These are phyloP conservation scores for Ophonus ardosiacus DNA, from an alignment of 2,888 invertebrate genomes.

Conservation along the genomic window DNA sequence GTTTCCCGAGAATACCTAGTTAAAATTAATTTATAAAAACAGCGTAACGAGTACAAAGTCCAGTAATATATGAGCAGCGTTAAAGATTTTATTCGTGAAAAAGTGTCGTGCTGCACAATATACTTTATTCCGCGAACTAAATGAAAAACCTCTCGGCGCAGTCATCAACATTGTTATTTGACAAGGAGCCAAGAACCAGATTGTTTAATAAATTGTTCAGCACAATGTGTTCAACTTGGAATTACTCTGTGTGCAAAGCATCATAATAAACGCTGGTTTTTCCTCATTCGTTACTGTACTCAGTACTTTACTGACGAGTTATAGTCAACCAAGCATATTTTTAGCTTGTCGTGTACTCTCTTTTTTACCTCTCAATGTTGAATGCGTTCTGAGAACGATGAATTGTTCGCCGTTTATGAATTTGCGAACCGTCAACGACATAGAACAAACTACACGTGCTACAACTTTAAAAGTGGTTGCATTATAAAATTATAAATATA, in stretches of 20 bases:
- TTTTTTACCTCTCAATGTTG: slow-evolving; percentile 14
- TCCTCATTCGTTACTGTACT: slow-evolving; percentile 45
- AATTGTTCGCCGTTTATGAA: slow-evolving; percentile 44
- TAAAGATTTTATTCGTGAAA: slow-evolving; percentile 47
- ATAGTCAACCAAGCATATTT: slow-evolving; percentile 58
- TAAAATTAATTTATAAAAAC: slow-evolving; percentile 42
- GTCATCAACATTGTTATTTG: slow-evolving; percentile 52
- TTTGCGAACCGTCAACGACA: slow-evolving; percentile 52
- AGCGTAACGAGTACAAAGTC: slow-evolving; percentile 22
- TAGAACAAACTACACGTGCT: slow-evolving; percentile 42
- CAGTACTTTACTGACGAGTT: slow-evolving; percentile 48
- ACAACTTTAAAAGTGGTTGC: slow-evolving; percentile 22
- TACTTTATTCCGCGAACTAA: slow-evolving; percentile 41
- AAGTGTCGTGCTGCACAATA: slow-evolving; percentile 10
- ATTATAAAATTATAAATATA: slow-evolving; percentile 52
- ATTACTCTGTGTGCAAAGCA: slow-evolving; percentile 52
- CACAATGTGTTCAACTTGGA: slow-evolving; percentile 55
- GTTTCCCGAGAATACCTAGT: slow-evolving; percentile 19
- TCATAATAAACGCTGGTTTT: slow-evolving; percentile 51
- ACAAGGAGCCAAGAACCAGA: slow-evolving; percentile 50
- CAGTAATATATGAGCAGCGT: slow-evolving; percentile 32
- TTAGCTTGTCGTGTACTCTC: slow-evolving; percentile 24
- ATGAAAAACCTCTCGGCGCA: slow-evolving; percentile 25
- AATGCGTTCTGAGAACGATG: slow-evolving; percentile 23
- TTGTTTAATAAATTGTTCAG: slow-evolving; percentile 52